Evolutionary conservation across 2,113 vertebrate genomes (phyloP).

Genomic region (Podarcis raffonei): DNA sequence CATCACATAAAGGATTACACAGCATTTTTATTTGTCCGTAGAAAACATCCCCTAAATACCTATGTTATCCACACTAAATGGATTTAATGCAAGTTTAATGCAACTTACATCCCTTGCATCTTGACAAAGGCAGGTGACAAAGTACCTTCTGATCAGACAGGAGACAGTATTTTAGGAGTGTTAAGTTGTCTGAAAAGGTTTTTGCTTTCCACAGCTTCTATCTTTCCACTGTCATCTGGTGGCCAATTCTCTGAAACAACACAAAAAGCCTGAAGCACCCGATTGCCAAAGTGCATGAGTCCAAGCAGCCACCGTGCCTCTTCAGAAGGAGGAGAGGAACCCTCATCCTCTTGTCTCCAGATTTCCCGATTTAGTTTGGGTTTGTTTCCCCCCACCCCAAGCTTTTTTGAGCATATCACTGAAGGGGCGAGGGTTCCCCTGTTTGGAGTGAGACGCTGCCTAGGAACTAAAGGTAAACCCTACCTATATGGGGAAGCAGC

Average conservation of each 20-base stretch:
- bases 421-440: background rate
- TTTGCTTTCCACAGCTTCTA: background rate
- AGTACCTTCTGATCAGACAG: background rate
- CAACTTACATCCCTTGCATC: background rate
- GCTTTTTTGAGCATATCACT: background rate
- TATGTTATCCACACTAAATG: background rate
- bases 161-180: background rate
- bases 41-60: background rate
- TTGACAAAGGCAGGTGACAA: background rate
- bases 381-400: background rate
- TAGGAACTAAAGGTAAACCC: background rate
- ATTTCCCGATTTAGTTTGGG: background rate
- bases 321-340: background rate
- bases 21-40: background rate
- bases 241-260: background rate
- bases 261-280: background rate
- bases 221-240: background rate
- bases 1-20: background rate
- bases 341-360: background rate
- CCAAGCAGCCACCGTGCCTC: background rate
- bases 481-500: background rate
- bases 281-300: background rate
- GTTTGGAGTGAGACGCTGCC: background rate
- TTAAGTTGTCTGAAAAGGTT: too few relatives aligned
- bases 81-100: background rate